Base-by-base conservation (phyloP, 2,113 vertebrate genomes). In the Rhodinocichla rosea region DNA sequence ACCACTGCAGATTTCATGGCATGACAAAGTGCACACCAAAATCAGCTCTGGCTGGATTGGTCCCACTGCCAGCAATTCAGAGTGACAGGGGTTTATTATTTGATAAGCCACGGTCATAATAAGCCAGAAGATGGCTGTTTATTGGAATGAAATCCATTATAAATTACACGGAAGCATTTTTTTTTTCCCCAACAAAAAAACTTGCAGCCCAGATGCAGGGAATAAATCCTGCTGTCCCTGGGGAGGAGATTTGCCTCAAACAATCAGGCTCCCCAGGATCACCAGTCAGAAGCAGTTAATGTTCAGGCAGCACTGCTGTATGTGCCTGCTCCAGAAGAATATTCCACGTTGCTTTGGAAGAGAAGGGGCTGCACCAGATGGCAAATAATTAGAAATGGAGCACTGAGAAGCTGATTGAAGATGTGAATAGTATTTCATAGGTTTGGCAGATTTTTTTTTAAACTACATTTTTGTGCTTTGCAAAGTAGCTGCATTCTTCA, bases 41-140 rank as follows among this genome's bases (percentile, higher is more conserved):
- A 90, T 45, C 12, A 10, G 60, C 1, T 1, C 62, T 45, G 12
- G 45, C 70, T 93, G 67, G 60, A 37, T 24, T 47, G 50, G 64
- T 93, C 91, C 65, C 44, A 5, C 9, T 91, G 23, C 22, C 56
- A 83, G 71, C 64, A 83, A 91, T 82, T 88, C 78, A 59, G 78
- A 94, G 71, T 80, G 93, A 70, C 92, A 90, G 62, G 50, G 44
- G 6, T 87, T 90, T 92, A 81, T 95, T 94, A 60, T 94, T 97
- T 96, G 65, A 89, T 97, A 94, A 94, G 47, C 30, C 6, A 1
- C 3, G 11, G n/a, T 40, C 37, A 59, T 85, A 79, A 73, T 94
- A 80, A 60, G 57, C 69, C 83, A 76, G 63, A 71, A 56, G 35
- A 93, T 56, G 75, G 44, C 44, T 4, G 18, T 84, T 95, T 88